Percentiles rank a stretch among this genome's conserved stretches.
These are phyloP conservation scores for Sciaenops ocellatus DNA, from an alignment of 2,797 vertebrate species.

Conservation along the genomic window DNA sequence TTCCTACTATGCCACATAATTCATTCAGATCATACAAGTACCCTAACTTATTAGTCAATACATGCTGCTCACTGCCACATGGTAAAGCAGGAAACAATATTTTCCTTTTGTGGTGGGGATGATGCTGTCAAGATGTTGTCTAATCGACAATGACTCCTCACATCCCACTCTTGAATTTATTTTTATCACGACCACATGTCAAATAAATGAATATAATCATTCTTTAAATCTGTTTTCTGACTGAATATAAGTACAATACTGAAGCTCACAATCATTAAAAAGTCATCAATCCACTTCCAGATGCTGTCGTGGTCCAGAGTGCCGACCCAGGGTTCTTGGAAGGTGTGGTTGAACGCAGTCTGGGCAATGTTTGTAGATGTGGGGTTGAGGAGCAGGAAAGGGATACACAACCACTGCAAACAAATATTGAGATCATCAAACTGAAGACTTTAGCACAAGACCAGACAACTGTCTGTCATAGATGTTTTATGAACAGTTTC, in stretches of 20 bases:
- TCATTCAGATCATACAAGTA: no score
- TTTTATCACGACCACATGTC: no score
- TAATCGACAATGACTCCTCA: no score
- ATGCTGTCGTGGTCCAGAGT: constrained; percentile 69
- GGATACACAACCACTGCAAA: constrained; percentile 78
- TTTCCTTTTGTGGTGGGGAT: no score
- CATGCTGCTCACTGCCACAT: no score
- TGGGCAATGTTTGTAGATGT: constrained; percentile 73
- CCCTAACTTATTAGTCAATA: no score
- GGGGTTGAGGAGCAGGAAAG: constrained; percentile 82
- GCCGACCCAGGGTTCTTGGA: constrained; percentile 84
- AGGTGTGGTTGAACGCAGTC: constrained; percentile 77
- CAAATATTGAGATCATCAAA: background rate
- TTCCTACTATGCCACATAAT: no score
- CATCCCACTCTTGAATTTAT: no score
- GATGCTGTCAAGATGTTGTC: no score
- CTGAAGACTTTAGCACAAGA: background rate
- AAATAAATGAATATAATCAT: no score
- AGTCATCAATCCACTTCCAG: constrained; percentile 84
- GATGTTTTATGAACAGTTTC: background rate
- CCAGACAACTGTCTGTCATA: background rate
- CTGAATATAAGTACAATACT: background rate
- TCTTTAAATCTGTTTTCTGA: no score
- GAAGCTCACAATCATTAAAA: constrained; percentile 71
- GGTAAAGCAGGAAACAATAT: no score